Base-by-base conservation (phyloP, 2,113 vertebrate species). In the Cygnus atratus region DNA sequence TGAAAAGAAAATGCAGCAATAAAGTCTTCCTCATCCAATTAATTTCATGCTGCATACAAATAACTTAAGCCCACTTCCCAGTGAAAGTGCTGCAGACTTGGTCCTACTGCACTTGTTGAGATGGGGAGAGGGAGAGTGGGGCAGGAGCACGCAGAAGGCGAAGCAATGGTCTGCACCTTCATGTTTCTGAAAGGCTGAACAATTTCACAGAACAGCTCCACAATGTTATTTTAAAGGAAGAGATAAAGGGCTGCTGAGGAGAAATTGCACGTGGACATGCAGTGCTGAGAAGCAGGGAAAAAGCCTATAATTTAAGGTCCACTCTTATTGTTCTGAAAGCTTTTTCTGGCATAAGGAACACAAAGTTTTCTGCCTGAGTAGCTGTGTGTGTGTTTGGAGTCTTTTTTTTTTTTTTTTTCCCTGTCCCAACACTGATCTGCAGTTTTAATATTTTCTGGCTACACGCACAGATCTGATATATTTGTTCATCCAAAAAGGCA, bases 281-380 rank as follows among this genome's bases (percentile, higher is more conserved):
- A 88, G 78, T 91, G 90, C 74, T 54, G 58, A 95, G 87, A 87
- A 95, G 80, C 54, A 85, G 50, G 55, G 75, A 91, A 97, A 97
- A 95, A 94, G 89, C 61, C 93, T 98, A 1, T 95, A 94, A 97
- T 98, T 97, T 95, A 61, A 90, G 35, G 43, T 58, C 61, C 50
- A 52, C 37, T 84, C 39, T 93, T 66, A 67, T 16, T 84, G 74
- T 84, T 94, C 74, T 93, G 73, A 88, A 95, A 95, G 78, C 75
- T 33, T 58, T 31, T 93, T 91, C 92, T 82, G 71, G 67, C 8
- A 54, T 62, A 65, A 94, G 15, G 10, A 68, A 48, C 2, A 13
- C 26, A 26, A 73, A 62, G 19, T 84, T 84, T 94, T 74, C 67
- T 54, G 17, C 31, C 25, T 52, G 89, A 50, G 75, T 74, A 90